Base-by-base conservation (phyloP, 2,888 invertebrate genomes). In the Thelaira solivaga region DNA sequence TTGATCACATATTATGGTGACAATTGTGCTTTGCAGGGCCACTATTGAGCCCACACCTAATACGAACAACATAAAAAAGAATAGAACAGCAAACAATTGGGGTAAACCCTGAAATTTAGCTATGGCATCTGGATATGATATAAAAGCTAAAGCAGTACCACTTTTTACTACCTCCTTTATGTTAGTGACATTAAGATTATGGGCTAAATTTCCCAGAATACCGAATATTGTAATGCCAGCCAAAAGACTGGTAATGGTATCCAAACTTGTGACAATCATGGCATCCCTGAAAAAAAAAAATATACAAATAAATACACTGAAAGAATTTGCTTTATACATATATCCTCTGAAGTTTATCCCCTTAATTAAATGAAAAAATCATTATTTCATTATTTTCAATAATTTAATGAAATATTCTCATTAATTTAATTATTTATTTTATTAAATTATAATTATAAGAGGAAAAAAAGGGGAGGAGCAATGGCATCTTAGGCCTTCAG, bases 81-180 rank as follows among this genome's bases (percentile, higher is more conserved):
- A 95, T n/a, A 95, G 87, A n/a, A 94, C 93, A 0, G 95, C 90
- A 88, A 95, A 95, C 84, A 93, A 93, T 91, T 95, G 95, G 0
- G 95, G 95, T 7, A 93, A 91, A 43, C 90, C 88, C 20, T 92
- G 90, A 81, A 95, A 94, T 84, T 94, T 93, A 0, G 94, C 92
- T 68, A 95, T 92, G 0, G 95, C 95, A 84, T 95, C 94, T 0
- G 95, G 95, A 86, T 95, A 96, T 0, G 95, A 95, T 75, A 96
- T 91, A 84, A 96, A 95, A 2, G 95, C 95, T 31, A 95, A 89
- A 0, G 94, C 94, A 1, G 94, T 92, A 8, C 95, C 95, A 20
- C 93, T 93, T n/a, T 93, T 92, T 0, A 95, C 92, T 0, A 94
- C 93, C 0, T 91, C 88, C 0, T 89, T 85, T 2, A 94, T 92